Conservation (phyloP, 2,888 invertebrate species). For the Micoletzkya japonica region DNA sequence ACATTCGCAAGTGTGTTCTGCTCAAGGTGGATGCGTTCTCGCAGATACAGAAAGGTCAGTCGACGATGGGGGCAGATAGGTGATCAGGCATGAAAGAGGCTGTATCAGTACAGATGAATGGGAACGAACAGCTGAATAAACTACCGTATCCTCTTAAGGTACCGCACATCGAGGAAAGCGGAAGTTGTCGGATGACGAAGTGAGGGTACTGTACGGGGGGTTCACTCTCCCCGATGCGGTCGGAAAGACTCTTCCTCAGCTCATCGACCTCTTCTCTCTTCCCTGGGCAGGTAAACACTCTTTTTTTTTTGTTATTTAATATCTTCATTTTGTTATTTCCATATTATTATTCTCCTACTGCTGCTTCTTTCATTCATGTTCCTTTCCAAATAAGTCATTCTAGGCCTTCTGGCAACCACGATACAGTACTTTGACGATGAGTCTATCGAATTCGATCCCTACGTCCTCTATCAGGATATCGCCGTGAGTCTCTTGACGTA, state of each 20-base stretch:
- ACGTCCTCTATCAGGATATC: slow-evolving; percentile 90
- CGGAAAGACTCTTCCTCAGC: slow-evolving; percentile 75
- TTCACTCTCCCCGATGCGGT: slow-evolving; percentile 21
- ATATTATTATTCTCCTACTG: no score
- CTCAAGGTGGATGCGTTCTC: slow-evolving; percentile 93
- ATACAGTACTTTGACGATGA: slow-evolving; percentile 87
- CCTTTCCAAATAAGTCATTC: no score
- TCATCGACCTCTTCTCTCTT: slow-evolving; percentile 93
- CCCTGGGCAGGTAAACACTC: slow-evolving; percentile 68
- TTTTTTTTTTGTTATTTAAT: background rate
- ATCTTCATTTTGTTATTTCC: no score
- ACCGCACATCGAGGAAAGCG: slow-evolving; percentile 43
- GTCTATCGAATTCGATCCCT: slow-evolving; percentile 89
- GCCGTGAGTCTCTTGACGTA: slow-evolving; percentile 72
- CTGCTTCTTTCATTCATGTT: background rate
- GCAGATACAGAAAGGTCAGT: slow-evolving; percentile 92
- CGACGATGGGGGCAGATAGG: background rate
- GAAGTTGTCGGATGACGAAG: slow-evolving; percentile 36
- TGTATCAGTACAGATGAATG: background rate
- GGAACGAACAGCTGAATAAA: background rate
- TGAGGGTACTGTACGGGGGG: slow-evolving; percentile 23
- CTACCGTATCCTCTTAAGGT: slow-evolving; percentile 7
- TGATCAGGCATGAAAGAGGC: slow-evolving; percentile 17
- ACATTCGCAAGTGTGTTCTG: slow-evolving; percentile 88
- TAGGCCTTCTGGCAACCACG: slow-evolving; percentile 83